Conservation (phyloP, 2,888 invertebrate genomes). For the Platypus cylindrus region DNA sequence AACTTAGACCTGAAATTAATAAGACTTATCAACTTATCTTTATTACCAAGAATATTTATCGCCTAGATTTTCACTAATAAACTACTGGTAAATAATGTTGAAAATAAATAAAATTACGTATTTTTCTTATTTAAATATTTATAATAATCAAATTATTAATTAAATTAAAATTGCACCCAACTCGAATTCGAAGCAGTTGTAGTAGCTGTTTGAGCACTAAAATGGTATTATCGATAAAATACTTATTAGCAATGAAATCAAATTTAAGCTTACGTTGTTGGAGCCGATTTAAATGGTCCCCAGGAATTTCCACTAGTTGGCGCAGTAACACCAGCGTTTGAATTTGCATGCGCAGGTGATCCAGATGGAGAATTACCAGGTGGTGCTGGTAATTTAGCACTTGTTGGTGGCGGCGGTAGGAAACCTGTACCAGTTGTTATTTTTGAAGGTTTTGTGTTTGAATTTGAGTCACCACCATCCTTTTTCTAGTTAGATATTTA, state of each 20-base stretch:
- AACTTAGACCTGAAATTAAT: too few relatives aligned
- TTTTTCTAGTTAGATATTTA: constrained; percentile 83
- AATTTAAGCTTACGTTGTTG: constrained; percentile 21
- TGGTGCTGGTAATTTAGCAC: constrained; percentile 63
- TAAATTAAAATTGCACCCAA: constrained; percentile 34
- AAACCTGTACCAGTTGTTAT: constrained; percentile 34
- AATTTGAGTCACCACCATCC: constrained; percentile 63
- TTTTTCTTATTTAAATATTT: neutral
- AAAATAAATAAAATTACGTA: neutral
- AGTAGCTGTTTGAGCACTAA: too few relatives aligned
- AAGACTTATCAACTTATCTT: too few relatives aligned
- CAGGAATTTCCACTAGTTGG: constrained; percentile 51
- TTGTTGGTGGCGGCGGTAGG: constrained; percentile 71
- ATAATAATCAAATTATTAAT: constrained; percentile 8
- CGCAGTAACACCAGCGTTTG: constrained; percentile 26
- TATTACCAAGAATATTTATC: too few relatives aligned
- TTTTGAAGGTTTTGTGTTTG: constrained; percentile 51
- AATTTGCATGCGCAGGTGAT: constrained; percentile 46
- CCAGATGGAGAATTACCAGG: constrained; percentile 71
- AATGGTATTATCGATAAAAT: too few relatives aligned
- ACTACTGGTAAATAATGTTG: neutral
- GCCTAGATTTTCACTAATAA: too few relatives aligned
- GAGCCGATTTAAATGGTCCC: constrained; percentile 68
- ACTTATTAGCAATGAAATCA: neutral
- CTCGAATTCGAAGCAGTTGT: constrained; percentile 28